A percentile compares a stretch with the other conserved stretches of the same genome.
Conservation (phyloP, 2,113 vertebrate genomes). For the Pteropus alecto region DNA sequence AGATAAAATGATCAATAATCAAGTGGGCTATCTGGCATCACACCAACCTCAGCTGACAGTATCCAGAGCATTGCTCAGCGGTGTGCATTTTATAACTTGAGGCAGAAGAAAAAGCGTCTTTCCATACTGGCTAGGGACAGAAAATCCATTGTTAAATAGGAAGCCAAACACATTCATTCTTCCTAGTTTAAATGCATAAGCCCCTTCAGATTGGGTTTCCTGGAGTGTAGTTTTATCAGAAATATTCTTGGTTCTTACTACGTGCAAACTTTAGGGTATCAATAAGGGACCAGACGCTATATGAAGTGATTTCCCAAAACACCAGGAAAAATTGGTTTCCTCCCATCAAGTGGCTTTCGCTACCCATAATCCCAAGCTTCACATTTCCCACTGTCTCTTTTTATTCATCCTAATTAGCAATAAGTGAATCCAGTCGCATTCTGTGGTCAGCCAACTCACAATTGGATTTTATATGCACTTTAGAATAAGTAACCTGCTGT, state of each 20-base stretch:
- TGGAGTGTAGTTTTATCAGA: not conserved
- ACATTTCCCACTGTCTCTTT: not conserved
- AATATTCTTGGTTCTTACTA: not conserved
- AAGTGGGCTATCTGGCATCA: not conserved
- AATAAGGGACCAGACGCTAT: not conserved
- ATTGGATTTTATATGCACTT: constrained; percentile 48
- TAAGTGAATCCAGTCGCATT: constrained; percentile 40
- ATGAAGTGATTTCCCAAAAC: constrained; percentile 27
- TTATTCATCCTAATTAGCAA: constrained; percentile 45
- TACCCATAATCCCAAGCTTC: constrained; percentile 14
- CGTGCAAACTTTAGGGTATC: not conserved
- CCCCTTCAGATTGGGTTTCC: not conserved
- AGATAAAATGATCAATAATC: not conserved
- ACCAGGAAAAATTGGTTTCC: constrained; percentile 33
- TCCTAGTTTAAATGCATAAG: not conserved
- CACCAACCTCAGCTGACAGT: not conserved
- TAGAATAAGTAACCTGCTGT: not conserved
- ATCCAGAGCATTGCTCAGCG: not conserved
- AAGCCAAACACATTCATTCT: not conserved
- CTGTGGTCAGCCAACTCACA: not conserved
- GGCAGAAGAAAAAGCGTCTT: not conserved
- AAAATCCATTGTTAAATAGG: not conserved
- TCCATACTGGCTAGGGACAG: not conserved
- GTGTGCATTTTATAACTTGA: not conserved
- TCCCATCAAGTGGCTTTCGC: not conserved